Conservation (phyloP, 2,888 invertebrate genomes). For the Sceliomorpha sp. region DNA sequence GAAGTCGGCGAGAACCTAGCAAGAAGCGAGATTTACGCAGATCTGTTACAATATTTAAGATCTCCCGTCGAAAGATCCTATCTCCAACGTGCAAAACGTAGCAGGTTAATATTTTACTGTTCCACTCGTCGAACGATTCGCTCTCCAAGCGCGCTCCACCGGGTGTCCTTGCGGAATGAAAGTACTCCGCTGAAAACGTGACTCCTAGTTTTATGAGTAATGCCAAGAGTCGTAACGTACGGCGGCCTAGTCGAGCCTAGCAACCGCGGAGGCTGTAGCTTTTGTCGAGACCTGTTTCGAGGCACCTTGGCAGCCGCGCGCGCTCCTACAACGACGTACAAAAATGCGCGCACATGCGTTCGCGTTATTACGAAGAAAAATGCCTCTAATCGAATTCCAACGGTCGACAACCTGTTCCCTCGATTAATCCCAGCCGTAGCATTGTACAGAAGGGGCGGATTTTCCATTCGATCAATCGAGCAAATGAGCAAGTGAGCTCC, state of each 20-base stretch:
- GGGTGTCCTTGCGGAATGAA: slow-evolving; percentile 56
- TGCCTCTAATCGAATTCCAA: slow-evolving; percentile 9
- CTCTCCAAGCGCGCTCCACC: slow-evolving; percentile 32
- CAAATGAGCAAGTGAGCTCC: too few species aligned
- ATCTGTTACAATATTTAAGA: too few species aligned
- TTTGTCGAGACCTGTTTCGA: slow-evolving; percentile 10
- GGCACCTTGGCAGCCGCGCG: slow-evolving; percentile 3
- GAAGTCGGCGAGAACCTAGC: too few species aligned
- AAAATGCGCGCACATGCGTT: slow-evolving; percentile 1
- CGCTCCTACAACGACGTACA: background rate
- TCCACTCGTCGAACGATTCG: slow-evolving; percentile 27
- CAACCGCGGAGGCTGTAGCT: background rate
- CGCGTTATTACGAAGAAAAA: slow-evolving; percentile 3
- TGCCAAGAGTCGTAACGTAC: slow-evolving; percentile 23
- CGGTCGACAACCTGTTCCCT: slow-evolving; percentile 1
- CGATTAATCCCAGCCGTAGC: slow-evolving; percentile 6
- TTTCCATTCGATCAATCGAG: background rate
- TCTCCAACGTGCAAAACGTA: too few species aligned
- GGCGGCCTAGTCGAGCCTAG: slow-evolving; percentile 32
- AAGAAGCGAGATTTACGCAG: too few species aligned
- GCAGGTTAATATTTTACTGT: slow-evolving; percentile 30
- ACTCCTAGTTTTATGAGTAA: slow-evolving; percentile 51
- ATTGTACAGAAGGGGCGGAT: background rate
- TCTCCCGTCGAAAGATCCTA: too few species aligned
- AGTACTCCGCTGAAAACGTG: slow-evolving; percentile 49